Conservation (phyloP, 2,888 invertebrate species). For the Pollenia amentaria region DNA sequence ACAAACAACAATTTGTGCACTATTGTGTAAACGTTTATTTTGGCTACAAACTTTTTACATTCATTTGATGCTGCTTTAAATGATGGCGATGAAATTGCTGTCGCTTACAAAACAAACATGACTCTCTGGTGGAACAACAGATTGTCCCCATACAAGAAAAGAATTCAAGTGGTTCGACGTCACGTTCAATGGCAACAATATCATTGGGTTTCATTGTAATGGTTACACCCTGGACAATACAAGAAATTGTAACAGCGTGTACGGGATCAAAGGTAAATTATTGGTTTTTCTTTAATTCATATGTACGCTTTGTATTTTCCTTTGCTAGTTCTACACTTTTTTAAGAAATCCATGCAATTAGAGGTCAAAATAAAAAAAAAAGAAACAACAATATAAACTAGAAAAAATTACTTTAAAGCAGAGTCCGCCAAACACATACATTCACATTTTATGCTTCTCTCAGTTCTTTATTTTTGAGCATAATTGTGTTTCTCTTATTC, state of each 20-base stretch:
- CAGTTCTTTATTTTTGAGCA: too few species aligned
- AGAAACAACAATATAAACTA: too few species aligned
- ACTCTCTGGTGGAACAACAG: slow-evolving; percentile 73
- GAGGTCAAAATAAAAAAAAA: too few species aligned
- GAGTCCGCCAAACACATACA: too few species aligned
- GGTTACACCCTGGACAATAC: slow-evolving; percentile 96
- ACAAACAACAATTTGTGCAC: background rate
- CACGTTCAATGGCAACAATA: slow-evolving; percentile 96
- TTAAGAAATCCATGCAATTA: too few species aligned
- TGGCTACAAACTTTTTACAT: slow-evolving; percentile 11
- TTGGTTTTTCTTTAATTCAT: slow-evolving; percentile 59
- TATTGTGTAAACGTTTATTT: background rate
- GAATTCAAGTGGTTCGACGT: slow-evolving; percentile 90
- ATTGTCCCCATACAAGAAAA: slow-evolving; percentile 85
- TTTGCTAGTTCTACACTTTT: background rate
- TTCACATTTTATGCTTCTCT: too few species aligned
- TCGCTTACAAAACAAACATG: background rate
- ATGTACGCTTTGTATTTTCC: background rate
- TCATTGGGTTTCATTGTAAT: slow-evolving; percentile 95
- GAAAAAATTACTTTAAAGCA: too few species aligned
- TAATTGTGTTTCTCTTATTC: too few species aligned
- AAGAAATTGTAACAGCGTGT: slow-evolving; percentile 95
- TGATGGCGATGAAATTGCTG: background rate
- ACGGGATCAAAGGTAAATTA: slow-evolving; percentile 91
- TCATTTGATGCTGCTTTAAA: background rate